phyloP scores from a whole-genome alignment of 2,888 invertebrate genomes.

The Hylaea fasciaria region DNA sequence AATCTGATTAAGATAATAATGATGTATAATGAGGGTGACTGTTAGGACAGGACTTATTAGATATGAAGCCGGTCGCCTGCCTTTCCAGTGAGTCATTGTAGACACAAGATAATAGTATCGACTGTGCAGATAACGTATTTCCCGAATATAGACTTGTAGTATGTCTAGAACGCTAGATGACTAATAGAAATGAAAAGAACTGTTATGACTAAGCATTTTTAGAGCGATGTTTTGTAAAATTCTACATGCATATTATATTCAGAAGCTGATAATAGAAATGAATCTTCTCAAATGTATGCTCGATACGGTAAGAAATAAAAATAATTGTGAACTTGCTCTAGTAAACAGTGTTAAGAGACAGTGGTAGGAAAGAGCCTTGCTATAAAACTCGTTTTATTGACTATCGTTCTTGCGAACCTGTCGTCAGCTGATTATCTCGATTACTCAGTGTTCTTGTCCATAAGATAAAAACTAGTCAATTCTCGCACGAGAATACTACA shows the following conservation, averaged over 20 bases:
- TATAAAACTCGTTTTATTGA: conserved; percentile 32
- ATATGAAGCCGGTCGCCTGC: not conserved
- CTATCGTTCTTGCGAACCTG: conserved; percentile 28
- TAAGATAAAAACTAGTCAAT: no score
- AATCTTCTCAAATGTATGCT: no score
- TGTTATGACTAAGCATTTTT: no score
- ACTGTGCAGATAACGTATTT: conserved; percentile 16
- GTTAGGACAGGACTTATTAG: not conserved
- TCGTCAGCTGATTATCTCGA: conserved; percentile 38
- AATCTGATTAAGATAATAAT: conserved; percentile 3
- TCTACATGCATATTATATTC: no score
- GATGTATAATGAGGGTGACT: not conserved
- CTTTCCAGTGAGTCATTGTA: conserved; percentile 13
- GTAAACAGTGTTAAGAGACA: not conserved
- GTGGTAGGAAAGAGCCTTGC: conserved; percentile 14
- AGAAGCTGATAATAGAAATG: no score
- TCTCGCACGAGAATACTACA: no score
- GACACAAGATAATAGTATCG: conserved; percentile 14
- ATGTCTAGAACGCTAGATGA: not conserved
- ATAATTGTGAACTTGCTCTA: not conserved
- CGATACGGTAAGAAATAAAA: no score
- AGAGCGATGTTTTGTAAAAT: no score
- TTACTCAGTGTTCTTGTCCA: conserved; percentile 34
- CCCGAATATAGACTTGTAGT: not conserved
- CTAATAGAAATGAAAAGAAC: no score